Conservation (phyloP, 2,888 invertebrate genomes). For the Holacanthella duospinosa region DNA sequence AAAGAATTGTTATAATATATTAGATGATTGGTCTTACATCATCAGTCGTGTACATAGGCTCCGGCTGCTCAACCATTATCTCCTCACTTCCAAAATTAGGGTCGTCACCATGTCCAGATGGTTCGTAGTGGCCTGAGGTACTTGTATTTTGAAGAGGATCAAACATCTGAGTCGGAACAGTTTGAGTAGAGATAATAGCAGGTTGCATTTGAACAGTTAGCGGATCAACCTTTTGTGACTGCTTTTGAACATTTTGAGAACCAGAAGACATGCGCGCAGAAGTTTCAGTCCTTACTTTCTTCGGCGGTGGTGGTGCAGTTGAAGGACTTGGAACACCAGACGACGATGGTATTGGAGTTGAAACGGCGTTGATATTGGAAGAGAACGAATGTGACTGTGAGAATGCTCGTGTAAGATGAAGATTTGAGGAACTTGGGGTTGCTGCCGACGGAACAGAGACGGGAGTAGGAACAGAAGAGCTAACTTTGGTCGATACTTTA, state of each 20-base stretch:
- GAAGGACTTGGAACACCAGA: background rate
- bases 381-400: background rate
- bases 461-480: background rate
- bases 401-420: background rate
- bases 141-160: background rate
- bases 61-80: background rate
- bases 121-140: background rate
- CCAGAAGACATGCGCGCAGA: background rate
- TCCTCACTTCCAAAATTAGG: background rate
- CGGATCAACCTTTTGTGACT: background rate
- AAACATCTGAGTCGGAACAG: background rate
- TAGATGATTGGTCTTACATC: background rate
- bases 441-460: background rate
- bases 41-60: background rate
- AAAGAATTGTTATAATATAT: background rate
- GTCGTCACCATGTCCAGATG: background rate
- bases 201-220: background rate
- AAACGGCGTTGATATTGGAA: background rate
- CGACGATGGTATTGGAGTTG: background rate
- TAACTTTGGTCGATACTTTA: background rate
- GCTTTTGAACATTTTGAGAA: background rate
- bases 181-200: background rate
- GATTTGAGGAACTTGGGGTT: background rate
- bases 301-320: background rate
- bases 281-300: conserved; percentile 1